These are phyloP conservation scores for Meloidogyne chitwoodi DNA, from an alignment of 1,140 invertebrate species.

Conservation along the genomic window DNA sequence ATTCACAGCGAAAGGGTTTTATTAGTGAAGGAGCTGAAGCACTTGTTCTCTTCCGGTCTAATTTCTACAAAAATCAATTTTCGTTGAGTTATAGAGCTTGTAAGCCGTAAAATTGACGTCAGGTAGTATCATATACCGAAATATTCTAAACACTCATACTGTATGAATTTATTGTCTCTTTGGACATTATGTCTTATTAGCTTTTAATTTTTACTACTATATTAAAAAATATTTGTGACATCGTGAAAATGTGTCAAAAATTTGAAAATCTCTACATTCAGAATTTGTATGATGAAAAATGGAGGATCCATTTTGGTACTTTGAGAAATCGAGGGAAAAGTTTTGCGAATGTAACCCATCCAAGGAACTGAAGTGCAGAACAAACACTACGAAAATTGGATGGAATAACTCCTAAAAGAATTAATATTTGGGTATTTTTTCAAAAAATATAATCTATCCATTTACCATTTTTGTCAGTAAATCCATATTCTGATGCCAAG, in stretches of 20 bases:
- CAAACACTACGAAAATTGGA: constrained; percentile 29
- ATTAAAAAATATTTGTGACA: too few species aligned
- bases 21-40: constrained; percentile 7
- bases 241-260: neutral
- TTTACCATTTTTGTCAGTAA: constrained; percentile 31
- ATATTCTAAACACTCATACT: too few species aligned
- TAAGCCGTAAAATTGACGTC: neutral
- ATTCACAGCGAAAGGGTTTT: constrained; percentile 8
- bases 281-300: constrained; percentile 37
- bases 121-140: too few species aligned
- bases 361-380: constrained; percentile 28
- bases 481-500: constrained; percentile 31
- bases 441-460: neutral
- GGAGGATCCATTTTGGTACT: constrained; percentile 30
- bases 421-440: neutral
- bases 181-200: too few species aligned
- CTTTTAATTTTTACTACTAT: too few species aligned
- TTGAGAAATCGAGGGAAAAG: constrained; percentile 33
- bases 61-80: constrained; percentile 18
- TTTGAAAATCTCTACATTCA: neutral
- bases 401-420: constrained; percentile 25
- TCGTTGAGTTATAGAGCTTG: constrained; percentile 26
- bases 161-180: too few species aligned
- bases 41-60: constrained; percentile 26
- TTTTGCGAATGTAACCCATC: constrained; percentile 27